Base-by-base conservation (phyloP, 2,888 invertebrate species). In the Oscheius onirici region DNA sequence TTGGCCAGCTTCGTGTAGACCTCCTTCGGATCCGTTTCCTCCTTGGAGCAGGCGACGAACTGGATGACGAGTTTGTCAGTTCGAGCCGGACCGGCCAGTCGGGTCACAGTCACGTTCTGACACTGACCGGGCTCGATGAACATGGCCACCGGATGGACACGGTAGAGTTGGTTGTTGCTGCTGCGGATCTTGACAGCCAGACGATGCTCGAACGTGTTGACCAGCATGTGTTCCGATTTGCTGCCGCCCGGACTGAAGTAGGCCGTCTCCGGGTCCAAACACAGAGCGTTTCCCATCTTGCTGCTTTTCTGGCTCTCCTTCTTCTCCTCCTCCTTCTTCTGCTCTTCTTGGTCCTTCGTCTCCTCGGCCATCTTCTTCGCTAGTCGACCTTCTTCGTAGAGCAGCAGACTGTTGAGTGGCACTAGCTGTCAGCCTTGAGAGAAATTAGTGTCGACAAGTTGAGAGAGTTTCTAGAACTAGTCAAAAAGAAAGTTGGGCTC, bases 201-300 rank as follows among this genome's bases (percentile, higher is more conserved):
- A 34, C 46, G 22, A 6, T 34, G 34, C 3, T 67, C 66, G n/a
- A 28, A 24, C 1, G 26, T 22, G 24, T 67, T 67, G 54, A 67
- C 66, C 40, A 67, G n/a, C 55, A 46, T 68, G 49, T 68, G 68
- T 11, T 55, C 46, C 26, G 68, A 68, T 2, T 13, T 57, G 10
- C 68, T 46, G n/a, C 68, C 68, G 10, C 57, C 57, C 2, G 68
- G 57, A n/a, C 26, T 68, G 57, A 68, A 68, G 28, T 57, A 68
- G 28, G 57, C 58, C 24, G 49, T 57, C 40, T 68, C 49, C n/a
- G 63, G 63, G 26, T 63, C 63, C 13, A 60, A 22, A 17, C 41
- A 40, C 10, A 60, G n/a, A 2, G 44, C 26, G 60, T 43, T 10
- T 11, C 41, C 44, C 44, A 22, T 20, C 22, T 44, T 17, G 13